Conservation (phyloP, 2,113 vertebrate species). For the Laticauda laticaudata region DNA sequence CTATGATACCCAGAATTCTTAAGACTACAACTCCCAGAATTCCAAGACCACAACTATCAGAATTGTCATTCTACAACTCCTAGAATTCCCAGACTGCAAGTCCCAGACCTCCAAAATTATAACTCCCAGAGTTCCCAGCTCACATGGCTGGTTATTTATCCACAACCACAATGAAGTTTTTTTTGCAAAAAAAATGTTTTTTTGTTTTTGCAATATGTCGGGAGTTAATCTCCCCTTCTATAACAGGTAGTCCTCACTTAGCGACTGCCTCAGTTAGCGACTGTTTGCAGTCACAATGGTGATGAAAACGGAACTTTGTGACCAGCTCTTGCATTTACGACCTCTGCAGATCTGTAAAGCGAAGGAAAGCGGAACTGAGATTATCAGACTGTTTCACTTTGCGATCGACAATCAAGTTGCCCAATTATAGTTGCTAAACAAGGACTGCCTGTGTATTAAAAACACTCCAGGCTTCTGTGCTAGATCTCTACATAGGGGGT, state of each 20-base stretch:
- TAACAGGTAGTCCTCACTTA: neutral
- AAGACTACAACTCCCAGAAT: neutral
- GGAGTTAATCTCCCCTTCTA: neutral
- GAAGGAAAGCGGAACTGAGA: neutral
- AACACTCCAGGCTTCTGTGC: neutral
- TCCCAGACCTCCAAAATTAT: neutral
- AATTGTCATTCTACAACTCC: neutral
- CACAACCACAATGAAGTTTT: neutral
- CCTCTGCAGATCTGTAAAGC: neutral
- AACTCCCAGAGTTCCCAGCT: neutral
- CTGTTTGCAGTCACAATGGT: accelerated
- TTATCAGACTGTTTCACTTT: neutral
- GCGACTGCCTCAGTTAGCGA: neutral
- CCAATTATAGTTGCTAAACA: neutral
- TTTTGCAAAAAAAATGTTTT: neutral
- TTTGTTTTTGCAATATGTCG: neutral
- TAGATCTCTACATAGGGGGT: neutral
- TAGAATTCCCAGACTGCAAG: neutral
- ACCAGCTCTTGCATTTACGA: neutral
- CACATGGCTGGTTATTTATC: neutral
- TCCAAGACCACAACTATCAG: too few relatives aligned
- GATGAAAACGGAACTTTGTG: neutral
- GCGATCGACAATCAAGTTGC: neutral
- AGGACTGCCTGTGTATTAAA: neutral
- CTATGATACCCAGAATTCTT: neutral